phyloP scores from a whole-genome alignment of 2,797 vertebrate genomes.

The Pangasius djambal region DNA sequence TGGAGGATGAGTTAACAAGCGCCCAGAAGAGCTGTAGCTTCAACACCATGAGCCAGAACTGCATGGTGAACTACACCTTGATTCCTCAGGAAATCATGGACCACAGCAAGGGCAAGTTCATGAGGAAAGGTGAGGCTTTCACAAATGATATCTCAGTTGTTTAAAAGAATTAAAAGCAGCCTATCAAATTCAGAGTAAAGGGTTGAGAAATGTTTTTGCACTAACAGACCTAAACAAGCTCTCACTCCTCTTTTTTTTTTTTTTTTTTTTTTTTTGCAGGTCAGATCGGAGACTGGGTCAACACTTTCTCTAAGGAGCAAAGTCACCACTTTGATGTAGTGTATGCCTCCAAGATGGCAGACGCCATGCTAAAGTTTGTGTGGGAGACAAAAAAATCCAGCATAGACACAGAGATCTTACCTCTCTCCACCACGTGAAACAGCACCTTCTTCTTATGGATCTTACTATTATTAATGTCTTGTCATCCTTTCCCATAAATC shows the following conservation, averaged over 20 bases:
- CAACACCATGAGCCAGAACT: slow-evolving; percentile 79
- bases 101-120: slow-evolving; percentile 81
- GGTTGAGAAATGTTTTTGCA: background rate
- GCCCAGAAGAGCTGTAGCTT: slow-evolving; percentile 79
- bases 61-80: slow-evolving; percentile 81
- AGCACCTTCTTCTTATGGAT: background rate
- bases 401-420: background rate
- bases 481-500: background rate
- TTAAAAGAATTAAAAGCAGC: background rate
- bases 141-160: background rate
- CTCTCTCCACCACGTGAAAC: background rate
- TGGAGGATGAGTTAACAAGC: slow-evolving; percentile 65
- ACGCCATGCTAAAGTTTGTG: slow-evolving; percentile 56
- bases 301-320: slow-evolving; percentile 77
- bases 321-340: slow-evolving; percentile 68
- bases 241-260: background rate
- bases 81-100: slow-evolving; percentile 78
- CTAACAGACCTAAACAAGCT: background rate
- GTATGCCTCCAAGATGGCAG: slow-evolving; percentile 74
- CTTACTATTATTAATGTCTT: background rate
- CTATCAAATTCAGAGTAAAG: background rate
- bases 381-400: slow-evolving; percentile 63
- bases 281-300: slow-evolving; percentile 80
- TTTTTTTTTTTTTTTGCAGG: slow-evolving; percentile 64
- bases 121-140: slow-evolving; percentile 81